Base-by-base conservation (phyloP, 2,797 vertebrate genomes). In the Gallinago stenura region DNA sequence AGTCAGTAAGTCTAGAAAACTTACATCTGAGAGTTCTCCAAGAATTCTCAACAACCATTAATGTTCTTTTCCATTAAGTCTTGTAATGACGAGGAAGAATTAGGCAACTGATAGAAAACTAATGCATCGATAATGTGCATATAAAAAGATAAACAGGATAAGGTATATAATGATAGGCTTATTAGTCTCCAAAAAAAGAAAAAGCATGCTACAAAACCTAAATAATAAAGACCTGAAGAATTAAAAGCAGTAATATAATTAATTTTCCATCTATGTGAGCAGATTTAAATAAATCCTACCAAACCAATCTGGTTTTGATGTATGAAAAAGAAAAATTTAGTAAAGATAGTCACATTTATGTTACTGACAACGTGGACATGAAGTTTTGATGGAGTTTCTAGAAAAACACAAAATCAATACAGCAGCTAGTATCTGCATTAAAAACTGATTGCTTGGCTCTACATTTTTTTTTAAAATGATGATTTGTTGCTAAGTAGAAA, bases 61-160 rank as follows among this genome's bases (percentile, higher is more conserved):
- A 94, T 83, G 46, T 30, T 73, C 31, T 58, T 68, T 85, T 62
- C 72, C 62, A 83, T 84, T 89, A 93, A 56, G 31, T 76, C 50
- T 53, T 72, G 41, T 22, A 88, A 85, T 14, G 8, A 62, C 72
- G 51, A 94, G 68, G 85, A 91, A 85, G 82, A 87, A 33, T 33
- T 26, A 69, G 30, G 33, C 24, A 93, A 51, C 56, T 46, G 50
- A 91, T 35, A 94, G 35, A 68, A 73, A 93, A 88, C 22, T 75
- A 92, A 81, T 78, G 77, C 1, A 2, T 60, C 79, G 45, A 71
- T 79, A 89, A 93, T 65, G 72, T 21, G 31, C 45, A 57, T 33
- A 57, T 45, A 84, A 91, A 87, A 69, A 89, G 15, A 91, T 50
- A 54, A 87, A 90, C 81, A 92, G 83, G 89, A 89, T 89, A 81